Conservation (phyloP, 1,140 invertebrate genomes). For the Neodiprion lecontei region DNA sequence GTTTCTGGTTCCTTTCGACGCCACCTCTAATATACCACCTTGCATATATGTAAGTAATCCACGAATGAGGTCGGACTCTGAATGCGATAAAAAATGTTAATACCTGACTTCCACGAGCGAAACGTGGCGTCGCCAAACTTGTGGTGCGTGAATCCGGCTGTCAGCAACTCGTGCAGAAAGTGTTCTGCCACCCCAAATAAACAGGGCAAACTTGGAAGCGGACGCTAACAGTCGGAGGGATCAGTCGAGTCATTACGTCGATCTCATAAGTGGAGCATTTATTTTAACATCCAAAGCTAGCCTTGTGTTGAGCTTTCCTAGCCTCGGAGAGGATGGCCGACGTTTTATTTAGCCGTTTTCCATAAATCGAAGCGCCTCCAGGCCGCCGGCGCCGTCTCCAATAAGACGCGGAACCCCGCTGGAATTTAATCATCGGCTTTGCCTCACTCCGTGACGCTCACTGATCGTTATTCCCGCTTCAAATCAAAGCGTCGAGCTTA, state of each 20-base stretch:
- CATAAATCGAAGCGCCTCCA: not conserved
- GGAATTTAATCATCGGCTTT: conserved; percentile 36
- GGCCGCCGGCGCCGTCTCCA: conserved; percentile 8
- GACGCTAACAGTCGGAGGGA: not conserved
- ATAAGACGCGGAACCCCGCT: conserved; percentile 31
- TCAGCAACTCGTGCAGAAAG: not conserved
- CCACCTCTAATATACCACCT: too few species aligned
- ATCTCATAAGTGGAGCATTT: conserved; percentile 10
- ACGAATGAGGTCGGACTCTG: not conserved
- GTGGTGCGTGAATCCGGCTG: not conserved
- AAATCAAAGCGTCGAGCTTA: not conserved
- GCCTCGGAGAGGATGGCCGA: conserved; percentile 22
- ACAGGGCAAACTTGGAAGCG: too few species aligned
- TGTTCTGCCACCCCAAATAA: not conserved
- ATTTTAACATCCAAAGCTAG: not conserved
- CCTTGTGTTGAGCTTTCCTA: not conserved
- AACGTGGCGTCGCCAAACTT: not conserved
- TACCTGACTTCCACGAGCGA: not conserved
- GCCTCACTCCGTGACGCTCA: not conserved
- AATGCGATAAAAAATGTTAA: not conserved
- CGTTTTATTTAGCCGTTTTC: conserved; percentile 24
- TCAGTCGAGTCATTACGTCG: conserved; percentile 11
- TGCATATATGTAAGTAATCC: too few species aligned
- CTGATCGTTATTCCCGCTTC: not conserved
- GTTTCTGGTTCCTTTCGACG: too few species aligned